Conservation (phyloP, 2,113 vertebrate species). For the Acanthisitta chloris region DNA sequence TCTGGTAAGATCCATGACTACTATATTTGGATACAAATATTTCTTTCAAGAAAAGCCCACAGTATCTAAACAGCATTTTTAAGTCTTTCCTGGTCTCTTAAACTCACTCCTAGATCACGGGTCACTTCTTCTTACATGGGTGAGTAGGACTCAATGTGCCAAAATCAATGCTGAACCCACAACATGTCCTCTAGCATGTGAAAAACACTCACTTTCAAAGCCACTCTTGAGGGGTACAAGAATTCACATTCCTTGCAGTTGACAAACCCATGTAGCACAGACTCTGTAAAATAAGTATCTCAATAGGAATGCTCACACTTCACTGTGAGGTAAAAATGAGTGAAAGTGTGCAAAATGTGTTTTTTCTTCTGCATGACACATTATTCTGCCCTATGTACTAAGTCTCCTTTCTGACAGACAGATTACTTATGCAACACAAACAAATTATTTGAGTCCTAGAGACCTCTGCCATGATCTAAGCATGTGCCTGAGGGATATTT, state of each 20-base stretch:
- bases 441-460: not conserved
- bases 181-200: not conserved
- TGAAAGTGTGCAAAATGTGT: not conserved
- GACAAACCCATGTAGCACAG: not conserved
- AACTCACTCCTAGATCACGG: not conserved
- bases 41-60: fast-evolving
- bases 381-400: not conserved
- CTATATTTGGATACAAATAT: not conserved
- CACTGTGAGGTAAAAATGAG: not conserved
- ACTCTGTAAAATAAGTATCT: not conserved
- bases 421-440: not conserved
- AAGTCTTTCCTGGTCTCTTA: not conserved
- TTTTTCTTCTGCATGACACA: not conserved
- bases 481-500: not conserved
- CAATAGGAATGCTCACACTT: fast-evolving
- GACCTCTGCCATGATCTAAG: not conserved
- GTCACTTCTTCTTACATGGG: not conserved
- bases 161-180: not conserved
- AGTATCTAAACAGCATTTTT: not conserved
- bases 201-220: not conserved
- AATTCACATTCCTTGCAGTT: not conserved
- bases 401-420: not conserved
- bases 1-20: not conserved
- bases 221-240: not conserved
- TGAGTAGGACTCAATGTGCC: fast-evolving